Evolutionary conservation across 2,888 invertebrate species (phyloP).

Genomic region (Volucella inanis): DNA sequence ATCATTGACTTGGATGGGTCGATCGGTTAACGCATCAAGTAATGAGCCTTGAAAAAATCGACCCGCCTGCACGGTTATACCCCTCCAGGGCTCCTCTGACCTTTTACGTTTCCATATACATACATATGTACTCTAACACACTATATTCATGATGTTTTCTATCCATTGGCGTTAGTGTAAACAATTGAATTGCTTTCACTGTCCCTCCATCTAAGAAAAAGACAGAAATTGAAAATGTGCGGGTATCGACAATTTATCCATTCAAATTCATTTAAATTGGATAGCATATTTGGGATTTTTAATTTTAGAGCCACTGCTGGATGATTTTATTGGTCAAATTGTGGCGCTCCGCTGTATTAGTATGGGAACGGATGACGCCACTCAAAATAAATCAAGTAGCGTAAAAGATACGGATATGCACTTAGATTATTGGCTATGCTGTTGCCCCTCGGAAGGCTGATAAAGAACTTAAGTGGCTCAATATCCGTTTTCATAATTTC

Average conservation of each 20-base stretch:
- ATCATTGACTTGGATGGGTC: slow-evolving; percentile 72
- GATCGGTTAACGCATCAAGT: slow-evolving; percentile 73
- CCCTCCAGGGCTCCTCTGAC: slow-evolving; percentile 36
- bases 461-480: slow-evolving; percentile 64
- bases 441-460: slow-evolving; percentile 28
- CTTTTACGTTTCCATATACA: background rate
- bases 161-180: slow-evolving; percentile 38
- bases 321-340: slow-evolving; percentile 64
- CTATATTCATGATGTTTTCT: background rate
- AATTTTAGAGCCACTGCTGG: slow-evolving; percentile 36
- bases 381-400: slow-evolving; percentile 73
- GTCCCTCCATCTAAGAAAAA: background rate
- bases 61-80: slow-evolving; percentile 32
- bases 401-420: slow-evolving; percentile 69
- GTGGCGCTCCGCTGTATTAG: slow-evolving; percentile 14
- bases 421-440: slow-evolving; percentile 65
- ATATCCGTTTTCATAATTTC: slow-evolving; percentile 65
- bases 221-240: slow-evolving; percentile 35
- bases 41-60: slow-evolving; percentile 70
- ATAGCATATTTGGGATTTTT: slow-evolving; percentile 61
- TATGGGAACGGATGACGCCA: slow-evolving; percentile 72
- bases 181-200: slow-evolving; percentile 58
- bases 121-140: too few relatives aligned
- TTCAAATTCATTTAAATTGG: slow-evolving; percentile 69
- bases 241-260: slow-evolving; percentile 67